These are phyloP conservation scores for Manacus vitellinus DNA, from an alignment of 2,113 vertebrate species.

Conservation along the genomic window DNA sequence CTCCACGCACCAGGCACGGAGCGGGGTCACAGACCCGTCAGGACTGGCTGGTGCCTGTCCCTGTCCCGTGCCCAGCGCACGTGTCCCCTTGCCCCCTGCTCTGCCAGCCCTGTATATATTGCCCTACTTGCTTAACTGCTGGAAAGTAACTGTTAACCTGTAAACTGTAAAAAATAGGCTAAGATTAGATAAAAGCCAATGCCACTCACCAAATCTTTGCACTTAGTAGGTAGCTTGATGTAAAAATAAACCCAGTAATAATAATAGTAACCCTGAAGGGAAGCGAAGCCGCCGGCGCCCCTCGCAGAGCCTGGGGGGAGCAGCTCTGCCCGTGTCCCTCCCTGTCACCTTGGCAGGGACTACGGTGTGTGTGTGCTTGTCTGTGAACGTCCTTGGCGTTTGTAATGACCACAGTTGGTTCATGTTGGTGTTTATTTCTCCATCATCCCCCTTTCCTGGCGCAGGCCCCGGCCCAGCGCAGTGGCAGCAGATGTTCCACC, in stretches of 20 bases:
- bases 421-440: slow-evolving; percentile 37
- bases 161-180: slow-evolving; percentile 73
- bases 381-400: slow-evolving; percentile 42
- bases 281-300: background rate
- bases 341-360: slow-evolving; percentile 39
- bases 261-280: slow-evolving; percentile 2
- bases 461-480: background rate
- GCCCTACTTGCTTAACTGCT: slow-evolving; percentile 71
- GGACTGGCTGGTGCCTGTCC: background rate
- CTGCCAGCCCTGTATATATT: slow-evolving; percentile 59
- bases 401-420: slow-evolving; percentile 33
- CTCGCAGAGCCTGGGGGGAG: background rate
- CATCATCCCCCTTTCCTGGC: background rate
- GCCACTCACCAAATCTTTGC: slow-evolving; percentile 77
- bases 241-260: slow-evolving; percentile 67
- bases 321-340: slow-evolving; percentile 39
- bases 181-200: slow-evolving; percentile 60
- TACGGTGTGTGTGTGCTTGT: slow-evolving; percentile 51
- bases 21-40: fast-evolving
- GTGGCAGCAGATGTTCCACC: background rate
- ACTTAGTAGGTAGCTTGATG: slow-evolving; percentile 78
- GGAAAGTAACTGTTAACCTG: slow-evolving; percentile 71
- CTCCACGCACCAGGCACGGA: background rate
- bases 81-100: slow-evolving; percentile 15
- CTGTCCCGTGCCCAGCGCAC: background rate